Evolutionary conservation across 2,113 vertebrate species (phyloP).

Genomic region (Seriola quinqueradiata): DNA sequence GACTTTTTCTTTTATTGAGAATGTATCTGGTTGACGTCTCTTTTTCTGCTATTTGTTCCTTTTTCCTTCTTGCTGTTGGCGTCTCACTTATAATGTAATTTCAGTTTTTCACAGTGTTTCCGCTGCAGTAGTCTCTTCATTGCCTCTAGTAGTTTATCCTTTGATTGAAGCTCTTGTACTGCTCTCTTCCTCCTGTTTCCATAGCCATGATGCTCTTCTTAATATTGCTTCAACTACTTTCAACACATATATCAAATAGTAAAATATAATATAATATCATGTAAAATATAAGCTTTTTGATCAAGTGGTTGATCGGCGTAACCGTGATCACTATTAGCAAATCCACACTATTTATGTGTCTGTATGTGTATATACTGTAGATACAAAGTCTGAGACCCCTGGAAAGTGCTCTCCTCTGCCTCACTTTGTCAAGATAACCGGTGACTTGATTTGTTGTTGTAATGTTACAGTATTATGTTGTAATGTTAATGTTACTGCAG

Average conservation of each 20-base stretch:
- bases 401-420: too few species aligned
- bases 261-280: too few species aligned
- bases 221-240: slow-evolving; percentile 15
- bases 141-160: slow-evolving; percentile 40
- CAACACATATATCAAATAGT: background rate
- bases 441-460: background rate
- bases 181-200: background rate
- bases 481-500: background rate
- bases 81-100: slow-evolving; percentile 29
- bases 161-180: slow-evolving; percentile 15
- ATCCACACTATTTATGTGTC: too few species aligned
- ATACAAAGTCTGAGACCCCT: too few species aligned
- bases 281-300: too few species aligned
- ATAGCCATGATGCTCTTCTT: background rate
- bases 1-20: slow-evolving; percentile 23
- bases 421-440: background rate
- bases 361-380: too few species aligned
- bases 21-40: slow-evolving; percentile 14
- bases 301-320: too few species aligned
- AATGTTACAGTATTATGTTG: background rate
- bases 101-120: slow-evolving; percentile 24
- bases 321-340: too few species aligned
- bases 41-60: slow-evolving; percentile 15
- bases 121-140: slow-evolving; percentile 23
- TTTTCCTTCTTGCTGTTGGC: slow-evolving; percentile 27